Evolutionary conservation across 2,888 invertebrate species (phyloP).

Genomic region (Euphydryas editha): DNA sequence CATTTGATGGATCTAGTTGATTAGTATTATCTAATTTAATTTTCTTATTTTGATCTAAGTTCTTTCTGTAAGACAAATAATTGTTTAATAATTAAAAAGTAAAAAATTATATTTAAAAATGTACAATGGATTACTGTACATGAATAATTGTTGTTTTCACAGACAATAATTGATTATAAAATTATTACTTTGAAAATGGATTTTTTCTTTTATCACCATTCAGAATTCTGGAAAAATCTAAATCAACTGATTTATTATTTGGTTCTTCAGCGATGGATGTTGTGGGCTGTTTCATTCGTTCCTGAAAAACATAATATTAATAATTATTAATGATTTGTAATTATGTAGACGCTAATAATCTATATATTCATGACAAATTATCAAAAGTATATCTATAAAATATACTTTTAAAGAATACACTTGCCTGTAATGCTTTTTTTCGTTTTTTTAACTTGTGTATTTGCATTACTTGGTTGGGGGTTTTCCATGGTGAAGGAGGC

Average conservation of each 20-base stretch:
- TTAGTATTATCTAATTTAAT: slow-evolving; percentile 55
- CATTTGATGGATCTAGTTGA: slow-evolving; percentile 76
- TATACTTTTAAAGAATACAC: slow-evolving; percentile 15
- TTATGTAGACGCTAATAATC: neutral
- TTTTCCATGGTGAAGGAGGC: slow-evolving; percentile 84
- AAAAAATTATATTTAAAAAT: neutral
- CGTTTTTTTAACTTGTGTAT: slow-evolving; percentile 89
- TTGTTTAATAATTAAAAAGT: neutral
- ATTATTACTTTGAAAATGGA: slow-evolving; percentile 87
- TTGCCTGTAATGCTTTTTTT: slow-evolving; percentile 90
- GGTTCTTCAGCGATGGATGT: slow-evolving; percentile 55
- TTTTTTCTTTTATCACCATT: slow-evolving; percentile 88
- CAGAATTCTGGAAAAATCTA: slow-evolving; percentile 76
- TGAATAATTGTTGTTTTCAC: neutral
- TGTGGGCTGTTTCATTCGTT: slow-evolving; percentile 74
- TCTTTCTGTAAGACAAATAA: slow-evolving; percentile 53
- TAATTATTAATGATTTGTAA: neutral
- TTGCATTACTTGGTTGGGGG: slow-evolving; percentile 87
- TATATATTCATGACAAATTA: neutral
- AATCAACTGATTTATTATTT: slow-evolving; percentile 55
- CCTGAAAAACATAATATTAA: slow-evolving; percentile 56
- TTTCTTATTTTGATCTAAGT: slow-evolving; percentile 61
- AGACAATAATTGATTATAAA: neutral
- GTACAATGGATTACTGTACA: neutral
- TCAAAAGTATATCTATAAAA: neutral